Conservation (phyloP, 2,888 invertebrate genomes). For the Catocala sponsa region DNA sequence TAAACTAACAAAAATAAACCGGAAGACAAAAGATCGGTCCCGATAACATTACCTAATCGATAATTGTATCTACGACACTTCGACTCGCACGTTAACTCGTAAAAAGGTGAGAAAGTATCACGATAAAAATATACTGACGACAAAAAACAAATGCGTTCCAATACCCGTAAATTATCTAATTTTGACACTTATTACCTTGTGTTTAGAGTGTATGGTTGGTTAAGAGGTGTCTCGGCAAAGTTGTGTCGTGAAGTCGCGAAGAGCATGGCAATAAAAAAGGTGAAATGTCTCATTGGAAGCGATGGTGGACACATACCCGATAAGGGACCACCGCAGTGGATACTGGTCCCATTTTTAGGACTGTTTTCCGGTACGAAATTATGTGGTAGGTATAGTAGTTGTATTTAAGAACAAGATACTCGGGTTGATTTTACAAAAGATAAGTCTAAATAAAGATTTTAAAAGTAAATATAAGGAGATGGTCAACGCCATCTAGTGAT, state of each 20-base stretch:
- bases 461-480: slow-evolving; percentile 1
- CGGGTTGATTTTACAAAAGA: slow-evolving; percentile 14
- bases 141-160: slow-evolving; percentile 37
- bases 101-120: slow-evolving; percentile 87
- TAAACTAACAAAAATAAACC: slow-evolving; percentile 84
- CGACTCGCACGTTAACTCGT: slow-evolving; percentile 84
- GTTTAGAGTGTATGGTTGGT: slow-evolving; percentile 25
- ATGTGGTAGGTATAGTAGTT: slow-evolving; percentile 47
- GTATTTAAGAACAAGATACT: slow-evolving; percentile 49
- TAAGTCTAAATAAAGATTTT: slow-evolving; percentile 25
- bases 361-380: slow-evolving; percentile 80
- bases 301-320: slow-evolving; percentile 79
- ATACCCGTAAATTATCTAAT: slow-evolving; percentile 19
- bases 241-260: slow-evolving; percentile 80
- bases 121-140: slow-evolving; percentile 79
- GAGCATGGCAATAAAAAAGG: slow-evolving; percentile 86
- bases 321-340: slow-evolving; percentile 85
- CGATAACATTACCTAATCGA: slow-evolving; percentile 87
- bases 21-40: slow-evolving; percentile 85
- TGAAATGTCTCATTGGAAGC: slow-evolving; percentile 86
- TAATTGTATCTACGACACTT: slow-evolving; percentile 87
- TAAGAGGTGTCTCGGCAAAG: slow-evolving; percentile 21
- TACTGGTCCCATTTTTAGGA: slow-evolving; percentile 76
- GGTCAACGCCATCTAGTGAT: slow-evolving; percentile 31
- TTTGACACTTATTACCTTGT: slow-evolving; percentile 38